These are phyloP conservation scores for Nymphicus hollandicus DNA, from an alignment of 2,113 vertebrate species.

Conservation along the genomic window DNA sequence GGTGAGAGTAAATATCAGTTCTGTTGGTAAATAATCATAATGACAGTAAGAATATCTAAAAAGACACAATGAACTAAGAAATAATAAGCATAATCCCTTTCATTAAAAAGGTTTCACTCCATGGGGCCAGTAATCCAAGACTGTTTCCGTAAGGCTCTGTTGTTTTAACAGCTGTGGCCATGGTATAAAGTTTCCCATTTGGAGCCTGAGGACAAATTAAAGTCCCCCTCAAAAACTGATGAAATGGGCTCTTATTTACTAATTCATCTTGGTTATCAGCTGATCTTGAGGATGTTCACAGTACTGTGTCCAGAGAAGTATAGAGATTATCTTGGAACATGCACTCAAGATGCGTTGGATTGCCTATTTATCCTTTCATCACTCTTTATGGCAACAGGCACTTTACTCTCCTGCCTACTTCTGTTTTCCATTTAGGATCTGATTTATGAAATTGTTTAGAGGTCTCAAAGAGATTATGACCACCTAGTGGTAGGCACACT, in stretches of 20 bases:
- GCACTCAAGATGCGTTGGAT: conserved; percentile 12
- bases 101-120: conserved; percentile 47
- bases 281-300: not conserved
- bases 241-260: conserved; percentile 37
- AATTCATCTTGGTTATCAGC: conserved; percentile 25
- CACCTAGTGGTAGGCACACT: not conserved
- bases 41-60: not conserved
- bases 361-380: conserved; percentile 26
- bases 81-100: conserved; percentile 56
- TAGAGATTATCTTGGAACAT: conserved; percentile 9
- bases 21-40: not conserved
- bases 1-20: not conserved
- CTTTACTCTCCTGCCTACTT: not conserved
- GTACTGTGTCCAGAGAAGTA: not conserved
- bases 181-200: conserved; percentile 58
- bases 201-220: conserved; percentile 37
- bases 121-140: conserved; percentile 50
- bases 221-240: conserved; percentile 37
- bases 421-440: conserved; percentile 12
- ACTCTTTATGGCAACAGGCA: not conserved
- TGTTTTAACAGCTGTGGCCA: conserved; percentile 56
- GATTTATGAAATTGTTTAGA: not conserved
- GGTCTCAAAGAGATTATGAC: not conserved
- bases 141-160: conserved; percentile 33
- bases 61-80: not conserved